A percentile compares a stretch with the other conserved stretches of the same genome.
phyloP scores from a whole-genome alignment of 2,888 invertebrate genomes.

The Coelinius sp. region DNA sequence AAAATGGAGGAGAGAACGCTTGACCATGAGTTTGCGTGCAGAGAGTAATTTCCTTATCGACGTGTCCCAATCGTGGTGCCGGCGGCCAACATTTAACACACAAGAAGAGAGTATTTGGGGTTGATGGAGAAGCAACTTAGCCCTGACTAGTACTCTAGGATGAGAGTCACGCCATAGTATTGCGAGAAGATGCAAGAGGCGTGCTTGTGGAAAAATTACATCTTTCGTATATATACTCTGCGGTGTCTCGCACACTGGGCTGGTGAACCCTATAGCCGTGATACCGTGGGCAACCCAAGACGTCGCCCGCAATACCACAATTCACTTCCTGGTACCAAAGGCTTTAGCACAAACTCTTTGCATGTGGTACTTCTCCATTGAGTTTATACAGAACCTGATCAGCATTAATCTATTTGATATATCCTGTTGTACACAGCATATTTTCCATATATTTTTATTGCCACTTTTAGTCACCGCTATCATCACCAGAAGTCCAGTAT shows the following conservation, averaged over 20 bases:
- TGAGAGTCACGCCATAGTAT: conserved; percentile 17
- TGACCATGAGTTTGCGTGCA: conserved; percentile 20
- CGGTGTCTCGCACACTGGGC: not conserved
- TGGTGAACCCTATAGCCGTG: conserved; percentile 11
- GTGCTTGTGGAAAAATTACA: not conserved
- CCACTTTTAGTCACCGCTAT: not conserved
- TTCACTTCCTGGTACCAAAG: conserved; percentile 35
- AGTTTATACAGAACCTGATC: conserved; percentile 10
- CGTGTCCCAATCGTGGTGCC: conserved; percentile 23
- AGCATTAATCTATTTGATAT: not conserved
- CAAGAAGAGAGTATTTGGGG: not conserved
- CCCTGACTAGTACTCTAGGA: not conserved
- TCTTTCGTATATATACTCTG: conserved; percentile 4
- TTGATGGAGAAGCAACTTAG: not conserved
- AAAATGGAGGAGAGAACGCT: not conserved
- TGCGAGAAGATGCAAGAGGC: not conserved
- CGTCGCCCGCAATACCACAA: conserved; percentile 37
- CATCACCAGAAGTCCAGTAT: not conserved
- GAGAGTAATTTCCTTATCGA: conserved; percentile 31
- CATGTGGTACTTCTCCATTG: not conserved
- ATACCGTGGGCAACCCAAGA: conserved; percentile 31
- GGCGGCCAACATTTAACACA: conserved; percentile 7
- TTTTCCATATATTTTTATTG: not conserved
- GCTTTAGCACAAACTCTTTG: not conserved
- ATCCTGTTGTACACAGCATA: conserved; percentile 8